Evolutionary conservation across 1,140 invertebrate species (phyloP).

Genomic region (Hycleus phaleratus): DNA sequence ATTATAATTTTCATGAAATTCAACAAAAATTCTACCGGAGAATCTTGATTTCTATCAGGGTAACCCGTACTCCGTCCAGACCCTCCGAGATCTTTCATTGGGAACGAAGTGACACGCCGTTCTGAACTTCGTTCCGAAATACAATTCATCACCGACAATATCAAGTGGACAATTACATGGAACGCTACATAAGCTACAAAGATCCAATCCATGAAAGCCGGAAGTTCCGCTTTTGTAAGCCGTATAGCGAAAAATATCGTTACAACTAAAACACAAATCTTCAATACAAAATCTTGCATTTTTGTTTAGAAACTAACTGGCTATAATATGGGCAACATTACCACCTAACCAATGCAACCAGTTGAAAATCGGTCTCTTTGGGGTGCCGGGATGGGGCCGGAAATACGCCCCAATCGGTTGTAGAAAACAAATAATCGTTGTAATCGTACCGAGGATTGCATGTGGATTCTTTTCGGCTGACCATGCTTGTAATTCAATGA

Average conservation of each 20-base stretch:
- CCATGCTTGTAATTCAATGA: constrained; percentile 74
- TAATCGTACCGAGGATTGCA: constrained; percentile 69
- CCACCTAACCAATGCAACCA: constrained; percentile 92
- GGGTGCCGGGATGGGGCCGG: constrained; percentile 75
- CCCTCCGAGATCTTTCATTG: constrained; percentile 72
- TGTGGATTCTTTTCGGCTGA: constrained; percentile 66
- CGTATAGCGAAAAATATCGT: constrained; percentile 88
- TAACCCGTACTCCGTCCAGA: constrained; percentile 50
- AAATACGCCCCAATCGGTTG: constrained; percentile 82
- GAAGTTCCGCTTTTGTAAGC: constrained; percentile 75
- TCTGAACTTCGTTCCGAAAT: constrained; percentile 61
- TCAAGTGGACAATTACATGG: constrained; percentile 81
- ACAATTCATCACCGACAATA: constrained; percentile 76
- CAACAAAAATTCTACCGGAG: constrained; percentile 52
- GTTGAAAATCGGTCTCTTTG: constrained; percentile 80
- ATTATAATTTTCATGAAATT: background rate
- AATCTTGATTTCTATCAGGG: constrained; percentile 61
- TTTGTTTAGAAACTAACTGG: constrained; percentile 56
- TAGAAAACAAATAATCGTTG: constrained; percentile 72
- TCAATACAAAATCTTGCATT: background rate
- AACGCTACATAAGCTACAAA: constrained; percentile 82
- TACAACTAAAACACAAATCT: constrained; percentile 61
- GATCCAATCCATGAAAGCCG: constrained; percentile 79
- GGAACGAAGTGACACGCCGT: constrained; percentile 68
- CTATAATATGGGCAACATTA: constrained; percentile 85